phyloP scores from a whole-genome alignment of 2,888 invertebrate genomes.

The Platycheirus albimanus region DNA sequence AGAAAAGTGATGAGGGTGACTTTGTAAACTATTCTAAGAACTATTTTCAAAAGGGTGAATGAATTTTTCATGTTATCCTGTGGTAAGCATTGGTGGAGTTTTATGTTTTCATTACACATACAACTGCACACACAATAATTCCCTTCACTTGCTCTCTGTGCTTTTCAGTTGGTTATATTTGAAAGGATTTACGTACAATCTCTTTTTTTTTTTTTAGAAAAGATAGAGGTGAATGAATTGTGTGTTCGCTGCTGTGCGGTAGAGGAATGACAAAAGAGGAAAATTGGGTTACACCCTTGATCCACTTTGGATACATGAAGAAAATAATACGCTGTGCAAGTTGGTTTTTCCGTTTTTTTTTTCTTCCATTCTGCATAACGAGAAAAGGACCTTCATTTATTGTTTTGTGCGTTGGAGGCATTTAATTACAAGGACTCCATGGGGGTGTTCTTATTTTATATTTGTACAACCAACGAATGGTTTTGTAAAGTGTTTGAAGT shows the following conservation, averaged over 20 bases:
- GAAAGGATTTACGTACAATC: conserved; percentile 57
- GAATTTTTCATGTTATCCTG: conserved; percentile 63
- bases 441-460: conserved; percentile 14
- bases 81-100: conserved; percentile 16
- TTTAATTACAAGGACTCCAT: conserved; percentile 51
- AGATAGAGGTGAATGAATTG: conserved; percentile 63
- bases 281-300: conserved; percentile 71
- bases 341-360: conserved; percentile 29
- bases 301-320: conserved; percentile 58
- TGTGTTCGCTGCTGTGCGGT: conserved; percentile 37
- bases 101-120: conserved; percentile 30
- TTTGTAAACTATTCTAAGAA: conserved; percentile 55
- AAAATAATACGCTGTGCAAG: conserved; percentile 47
- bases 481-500: conserved; percentile 39
- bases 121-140: conserved; percentile 27
- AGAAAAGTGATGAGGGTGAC: conserved; percentile 63
- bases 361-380: conserved; percentile 23
- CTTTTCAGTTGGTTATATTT: conserved; percentile 31
- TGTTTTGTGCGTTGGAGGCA: conserved; percentile 53
- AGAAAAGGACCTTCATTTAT: conserved; percentile 52
- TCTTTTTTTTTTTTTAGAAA: conserved; percentile 31
- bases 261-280: conserved; percentile 49
- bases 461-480: conserved; percentile 22
- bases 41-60: conserved; percentile 60
- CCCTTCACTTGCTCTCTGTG: neutral